phyloP scores from a whole-genome alignment of 2,113 vertebrate species.

The Lucifuga dentata region DNA sequence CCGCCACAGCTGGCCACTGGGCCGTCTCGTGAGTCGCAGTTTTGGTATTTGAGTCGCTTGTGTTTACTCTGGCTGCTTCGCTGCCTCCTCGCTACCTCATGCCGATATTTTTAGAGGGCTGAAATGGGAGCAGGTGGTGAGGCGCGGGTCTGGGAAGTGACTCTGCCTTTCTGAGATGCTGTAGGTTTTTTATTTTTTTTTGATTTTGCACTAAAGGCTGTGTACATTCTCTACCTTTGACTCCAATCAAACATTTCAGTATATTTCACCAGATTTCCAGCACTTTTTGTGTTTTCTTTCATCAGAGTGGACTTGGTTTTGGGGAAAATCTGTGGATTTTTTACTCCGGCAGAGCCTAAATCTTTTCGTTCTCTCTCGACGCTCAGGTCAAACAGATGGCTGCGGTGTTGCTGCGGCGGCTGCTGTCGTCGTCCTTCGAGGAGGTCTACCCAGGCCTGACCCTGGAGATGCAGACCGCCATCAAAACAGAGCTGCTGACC shows the following conservation, averaged over 20 bases:
- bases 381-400: conserved; percentile 98
- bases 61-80: conserved; percentile 46
- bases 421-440: conserved; percentile 96
- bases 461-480: conserved; percentile 89
- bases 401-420: conserved; percentile 92
- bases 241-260: no score
- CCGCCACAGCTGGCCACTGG: not conserved
- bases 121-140: conserved; percentile 68
- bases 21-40: conserved; percentile 33
- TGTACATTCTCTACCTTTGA: no score
- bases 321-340: no score
- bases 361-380: no score
- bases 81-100: conserved; percentile 45
- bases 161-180: conserved; percentile 49
- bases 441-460: conserved; percentile 94
- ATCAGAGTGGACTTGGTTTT: no score
- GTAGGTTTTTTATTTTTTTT: not conserved
- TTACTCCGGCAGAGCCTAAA: no score
- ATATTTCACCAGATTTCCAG: no score
- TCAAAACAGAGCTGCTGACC: conserved; percentile 92
- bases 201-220: not conserved
- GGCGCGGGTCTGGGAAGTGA: conserved; percentile 32
- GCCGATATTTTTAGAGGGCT: conserved; percentile 76
- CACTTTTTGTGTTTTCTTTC: no score
- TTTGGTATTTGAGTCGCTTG: conserved; percentile 39